Conservation (phyloP, 2,888 invertebrate genomes). For the Podotricha telesiphe region DNA sequence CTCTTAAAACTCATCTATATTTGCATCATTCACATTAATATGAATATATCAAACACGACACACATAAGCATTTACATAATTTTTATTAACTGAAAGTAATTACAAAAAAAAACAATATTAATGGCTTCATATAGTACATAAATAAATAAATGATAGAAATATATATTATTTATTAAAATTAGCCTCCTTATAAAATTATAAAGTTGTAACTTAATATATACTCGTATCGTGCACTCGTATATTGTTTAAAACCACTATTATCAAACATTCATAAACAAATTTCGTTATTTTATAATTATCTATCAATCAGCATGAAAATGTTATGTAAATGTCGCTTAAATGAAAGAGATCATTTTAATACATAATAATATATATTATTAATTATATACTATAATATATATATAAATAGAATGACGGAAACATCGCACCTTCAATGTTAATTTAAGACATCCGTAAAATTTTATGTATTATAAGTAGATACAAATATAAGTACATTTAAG, state of each 20-base stretch:
- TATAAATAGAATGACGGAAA: conserved; percentile 10
- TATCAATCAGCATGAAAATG: conserved; percentile 6
- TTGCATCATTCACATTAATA: too few species aligned
- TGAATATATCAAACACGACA: not conserved
- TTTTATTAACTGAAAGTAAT: not conserved
- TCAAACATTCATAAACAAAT: conserved; percentile 6
- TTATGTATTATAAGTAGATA: conserved; percentile 6
- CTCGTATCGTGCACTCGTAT: not conserved
- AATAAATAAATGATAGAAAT: not conserved
- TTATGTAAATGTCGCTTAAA: conserved; percentile 25
- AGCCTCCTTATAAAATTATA: conserved; percentile 4
- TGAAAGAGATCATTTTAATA: conserved; percentile 34
- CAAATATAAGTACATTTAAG: conserved; percentile 33
- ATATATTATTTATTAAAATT: not conserved
- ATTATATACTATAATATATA: conserved; percentile 16
- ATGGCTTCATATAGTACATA: not conserved
- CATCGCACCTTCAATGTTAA: not conserved
- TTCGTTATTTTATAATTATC: conserved; percentile 4
- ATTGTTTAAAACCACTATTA: conserved; percentile 3
- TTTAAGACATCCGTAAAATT: conserved; percentile 3
- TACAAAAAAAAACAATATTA: not conserved
- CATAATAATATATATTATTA: conserved; percentile 24
- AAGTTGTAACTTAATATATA: not conserved
- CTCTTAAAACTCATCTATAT: not conserved
- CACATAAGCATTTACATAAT: not conserved